A percentile compares a stretch with the other conserved stretches of the same genome.
Conservation (phyloP, 2,888 invertebrate species). For the Drosophila histrio region DNA sequence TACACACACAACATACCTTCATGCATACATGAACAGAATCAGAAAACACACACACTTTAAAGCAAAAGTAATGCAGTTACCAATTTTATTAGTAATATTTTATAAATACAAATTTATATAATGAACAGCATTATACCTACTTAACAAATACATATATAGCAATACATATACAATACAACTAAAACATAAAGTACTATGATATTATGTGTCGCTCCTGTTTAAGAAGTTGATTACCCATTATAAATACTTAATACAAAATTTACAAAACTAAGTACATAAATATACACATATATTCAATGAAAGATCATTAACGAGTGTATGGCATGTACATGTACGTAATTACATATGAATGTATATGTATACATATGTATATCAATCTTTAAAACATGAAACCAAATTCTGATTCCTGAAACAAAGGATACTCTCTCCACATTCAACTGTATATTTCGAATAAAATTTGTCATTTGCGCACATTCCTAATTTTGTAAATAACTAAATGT, state of each 20-base stretch:
- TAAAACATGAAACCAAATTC: not conserved
- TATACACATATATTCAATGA: not conserved
- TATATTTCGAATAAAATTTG: constrained; percentile 35
- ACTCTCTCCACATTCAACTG: constrained; percentile 30
- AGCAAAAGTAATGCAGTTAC: not conserved
- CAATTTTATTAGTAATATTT: constrained; percentile 11
- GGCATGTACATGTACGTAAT: not conserved
- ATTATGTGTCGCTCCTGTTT: constrained; percentile 28
- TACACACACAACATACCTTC: not conserved
- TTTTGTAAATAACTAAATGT: constrained; percentile 64
- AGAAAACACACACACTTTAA: not conserved
- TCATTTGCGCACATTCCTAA: constrained; percentile 49
- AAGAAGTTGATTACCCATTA: constrained; percentile 4
- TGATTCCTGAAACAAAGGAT: constrained; percentile 25
- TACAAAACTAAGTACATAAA: not conserved
- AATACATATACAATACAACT: constrained; percentile 18
- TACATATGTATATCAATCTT: not conserved
- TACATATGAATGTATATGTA: not conserved
- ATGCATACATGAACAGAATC: not conserved
- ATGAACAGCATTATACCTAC: constrained; percentile 13
- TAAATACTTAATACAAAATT: constrained; percentile 10
- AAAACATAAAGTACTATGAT: constrained; percentile 23
- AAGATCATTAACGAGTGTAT: not conserved
- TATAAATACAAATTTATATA: constrained; percentile 12
- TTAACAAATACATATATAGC: constrained; percentile 26